Evolutionary conservation across 2,113 vertebrate species (phyloP), one percentile per base, ranked within the genome.

Genomic region (Embiotoca jacksoni): DNA sequence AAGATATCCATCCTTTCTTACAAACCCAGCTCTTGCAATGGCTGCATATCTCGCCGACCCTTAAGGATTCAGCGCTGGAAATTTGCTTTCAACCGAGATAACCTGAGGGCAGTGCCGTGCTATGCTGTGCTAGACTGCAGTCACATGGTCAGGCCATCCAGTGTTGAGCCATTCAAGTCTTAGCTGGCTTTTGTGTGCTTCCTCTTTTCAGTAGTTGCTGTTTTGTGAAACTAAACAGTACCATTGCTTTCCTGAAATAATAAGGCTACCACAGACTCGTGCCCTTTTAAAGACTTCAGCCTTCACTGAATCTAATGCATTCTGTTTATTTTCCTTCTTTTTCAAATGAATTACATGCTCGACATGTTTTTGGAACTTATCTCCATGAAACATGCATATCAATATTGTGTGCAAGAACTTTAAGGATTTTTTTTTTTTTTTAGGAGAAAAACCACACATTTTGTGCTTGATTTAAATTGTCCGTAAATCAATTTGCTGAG

Each of bases 221-320:
- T 93, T 92, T 91, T 71, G 73, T 72, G 84, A 86, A 87, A 87
- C 58, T 80, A 81, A 90, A 88, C 88, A 84, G 53, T 62, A 31
- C 58, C 74, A 65, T 59, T 36, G 47, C 78, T 89, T 83, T 55
- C 77, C 72, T 70, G 68, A 83, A 89, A 88, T 85, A 88, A 78
- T 68, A 82, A 78, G 2, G 4, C 68, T 44, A 47, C 75, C 71
- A 72, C 52, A 62, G 66, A 23, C 57, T 81, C 69, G 54, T 90
- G 72, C 72, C 88, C 84, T 83, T 89, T 90, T 89, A 88, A 71
- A 91, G 87, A 46, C 56, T 56, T 56, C 3, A 70, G 50, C 58
- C 70, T 57, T 70, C 5, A 1, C 6, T 33, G 36, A 70, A 60
- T 2, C 11, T 7, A 7, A 8, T 35, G 30, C 63, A n/a, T 59